Base-by-base conservation (phyloP, 2,888 invertebrate species). In the Xestia ashworthii region DNA sequence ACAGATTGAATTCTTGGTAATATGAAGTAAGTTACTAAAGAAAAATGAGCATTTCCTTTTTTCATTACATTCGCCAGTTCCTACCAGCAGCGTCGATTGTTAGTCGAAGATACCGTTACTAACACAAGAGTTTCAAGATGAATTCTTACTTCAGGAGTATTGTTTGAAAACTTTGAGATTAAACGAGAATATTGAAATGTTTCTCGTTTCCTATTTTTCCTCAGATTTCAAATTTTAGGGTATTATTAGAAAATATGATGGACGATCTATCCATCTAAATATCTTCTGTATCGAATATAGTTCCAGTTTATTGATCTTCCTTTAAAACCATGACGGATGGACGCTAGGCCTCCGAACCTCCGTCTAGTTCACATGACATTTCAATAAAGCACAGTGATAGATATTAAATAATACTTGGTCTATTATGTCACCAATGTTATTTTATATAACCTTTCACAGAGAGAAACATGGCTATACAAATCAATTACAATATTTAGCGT, bases 401-500 rank as follows among this genome's bases (percentile, higher is more conserved):
- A 50, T 11, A 66, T 64, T 64, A 50, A 69, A 48, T 46, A 48
- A 60, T 14, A 55, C 22, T 1, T n/a, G 8, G 22, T 50, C 0
- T 22, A 44, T 70, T 81, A 60, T 12, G 19, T 74, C 74, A 71
- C 22, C 19, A 38, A 62, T 62, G 55, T 66, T 75, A 73, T 72
- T 55, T 58, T 14, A 73, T 65, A 72, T 67, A 60, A 67, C 32
- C 22, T 67, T n/a, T 55, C 38, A 14, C 14, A 41, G 19, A 11
- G 19, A 60, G 14, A 55, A 71, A 62, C 65, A 41, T 67, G 16
- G 11, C n/a, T 55, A 14, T 55, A 62, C 60, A 25, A 86, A 71
- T 76, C 53, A 74, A 81, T 82, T 78, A 78, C 74, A 71, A 76
- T 80, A 85, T 83, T 80, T 86, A 55, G 69, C 64, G 16, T 73